Evolutionary conservation across 2,113 vertebrate species (phyloP), one percentile per base, ranked within the genome.

Genomic region (Macrotis lagotis): DNA sequence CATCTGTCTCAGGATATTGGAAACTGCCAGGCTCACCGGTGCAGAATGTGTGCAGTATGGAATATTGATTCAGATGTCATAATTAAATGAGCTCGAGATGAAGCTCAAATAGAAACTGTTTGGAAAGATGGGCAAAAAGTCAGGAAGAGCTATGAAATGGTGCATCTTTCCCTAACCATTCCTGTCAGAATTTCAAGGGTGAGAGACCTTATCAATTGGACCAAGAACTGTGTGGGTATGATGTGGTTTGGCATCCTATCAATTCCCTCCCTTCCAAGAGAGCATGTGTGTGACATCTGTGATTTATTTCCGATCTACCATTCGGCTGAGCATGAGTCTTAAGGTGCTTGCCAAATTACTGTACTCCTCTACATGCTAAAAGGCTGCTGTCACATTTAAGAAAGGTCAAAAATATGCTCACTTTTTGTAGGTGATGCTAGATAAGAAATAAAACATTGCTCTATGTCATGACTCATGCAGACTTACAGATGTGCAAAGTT

Each of bases 171-270:
- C 93, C 95, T 98, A 98, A 97, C 96, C 96, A 95, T 51, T 95
- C 93, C 96, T 98, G 97, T 97, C 97, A 97, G 97, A 97, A 97
- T 96, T 97, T 97, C 97, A 98, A 97, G 97, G 96, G 95, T 96
- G 97, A 98, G 95, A 96, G 94, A 88, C 93, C 96, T 96, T 95
- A 96, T 97, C 96, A 97, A 95, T 96, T 95, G 97, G 93, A 96
- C 95, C 90, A 95, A 93, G 95, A 94, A 92, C 44, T 26, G 97
- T 28, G 11, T 90, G 96, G 91, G 91, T 95, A 92, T 96, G 96
- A 96, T 97, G 94, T 94, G 91, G 50, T 96, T 97, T 97, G 97
- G 97, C 97, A 96, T 90, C 95, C 97, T 96, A 96, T 97, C 97
- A 97, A 97, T 97, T 97, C 95, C 94, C 94, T 97, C 93, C 94